Evolutionary conservation across 2,888 invertebrate species (phyloP).

Genomic region (Nephrocerus scutellatus): DNA sequence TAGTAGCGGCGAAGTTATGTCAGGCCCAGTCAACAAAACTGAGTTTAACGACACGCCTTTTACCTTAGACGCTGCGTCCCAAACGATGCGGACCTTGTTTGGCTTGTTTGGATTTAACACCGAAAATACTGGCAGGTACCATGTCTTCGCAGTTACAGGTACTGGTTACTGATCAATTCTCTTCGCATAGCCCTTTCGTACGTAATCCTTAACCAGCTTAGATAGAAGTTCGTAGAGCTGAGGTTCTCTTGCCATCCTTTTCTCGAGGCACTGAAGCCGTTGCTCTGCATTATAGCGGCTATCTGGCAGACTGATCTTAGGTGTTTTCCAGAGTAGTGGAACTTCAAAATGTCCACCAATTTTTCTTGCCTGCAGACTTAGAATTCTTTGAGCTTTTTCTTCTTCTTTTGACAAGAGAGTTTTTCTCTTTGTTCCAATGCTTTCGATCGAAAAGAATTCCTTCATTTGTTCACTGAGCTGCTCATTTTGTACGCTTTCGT

Average conservation of each 20-base stretch:
- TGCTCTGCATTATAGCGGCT: constrained; percentile 19
- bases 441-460: no score
- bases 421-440: no score
- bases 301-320: constrained; percentile 22
- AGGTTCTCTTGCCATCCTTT: constrained; percentile 16
- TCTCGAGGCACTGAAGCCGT: constrained; percentile 21
- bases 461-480: no score
- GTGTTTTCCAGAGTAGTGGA: constrained; percentile 24
- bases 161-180: constrained; percentile 11
- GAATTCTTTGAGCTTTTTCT: constrained; percentile 2
- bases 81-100: constrained; percentile 28
- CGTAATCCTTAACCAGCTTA: constrained; percentile 10
- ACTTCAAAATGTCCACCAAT: constrained; percentile 15
- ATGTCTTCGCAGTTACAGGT: constrained; percentile 20
- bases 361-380: constrained; percentile 5
- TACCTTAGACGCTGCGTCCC: constrained; percentile 31
- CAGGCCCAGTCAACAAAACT: constrained; percentile 31
- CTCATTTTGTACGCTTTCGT: constrained; percentile 15
- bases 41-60: constrained; percentile 29
- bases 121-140: constrained; percentile 28
- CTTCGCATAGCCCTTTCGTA: constrained; percentile 16
- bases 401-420: not conserved
- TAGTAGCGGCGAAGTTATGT: constrained; percentile 30
- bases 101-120: constrained; percentile 28
- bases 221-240: constrained; percentile 7